A percentile compares a stretch with the other conserved stretches of the same genome.
Evolutionary conservation across 2,888 invertebrate species (phyloP).

Genomic region (Chrysolina oricalcia): DNA sequence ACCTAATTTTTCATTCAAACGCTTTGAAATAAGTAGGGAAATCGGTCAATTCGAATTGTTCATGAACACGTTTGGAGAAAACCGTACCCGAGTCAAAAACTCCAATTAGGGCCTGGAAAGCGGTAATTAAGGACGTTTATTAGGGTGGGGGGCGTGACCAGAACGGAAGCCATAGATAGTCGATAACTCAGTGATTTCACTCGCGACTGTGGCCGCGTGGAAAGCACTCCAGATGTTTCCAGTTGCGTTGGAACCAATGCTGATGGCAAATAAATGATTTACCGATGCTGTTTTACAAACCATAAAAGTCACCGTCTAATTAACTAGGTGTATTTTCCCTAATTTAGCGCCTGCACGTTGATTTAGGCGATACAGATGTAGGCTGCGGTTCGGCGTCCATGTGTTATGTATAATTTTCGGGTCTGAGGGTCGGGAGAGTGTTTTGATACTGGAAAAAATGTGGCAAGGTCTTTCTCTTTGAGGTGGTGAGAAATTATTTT

Average conservation of each 20-base stretch:
- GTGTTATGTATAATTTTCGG: constrained; percentile 27
- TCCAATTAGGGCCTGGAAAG: constrained; percentile 56
- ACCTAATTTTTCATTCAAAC: too few species aligned
- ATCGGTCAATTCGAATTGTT: too few species aligned
- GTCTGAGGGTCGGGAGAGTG: not conserved
- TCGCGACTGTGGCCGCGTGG: constrained; percentile 57
- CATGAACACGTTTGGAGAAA: too few species aligned
- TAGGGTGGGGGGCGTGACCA: constrained; percentile 66
- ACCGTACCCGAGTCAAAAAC: constrained; percentile 34
- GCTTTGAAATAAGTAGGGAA: too few species aligned
- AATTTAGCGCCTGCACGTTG: constrained; percentile 55
- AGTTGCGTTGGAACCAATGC: constrained; percentile 58
- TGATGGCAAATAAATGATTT: constrained; percentile 63
- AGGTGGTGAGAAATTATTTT: not conserved
- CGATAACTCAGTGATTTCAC: constrained; percentile 67
- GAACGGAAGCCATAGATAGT: constrained; percentile 71
- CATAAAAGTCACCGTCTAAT: constrained; percentile 61
- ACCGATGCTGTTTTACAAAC: constrained; percentile 62
- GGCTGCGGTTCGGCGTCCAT: constrained; percentile 32
- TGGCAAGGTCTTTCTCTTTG: not conserved
- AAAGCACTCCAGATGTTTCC: constrained; percentile 65
- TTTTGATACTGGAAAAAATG: not conserved
- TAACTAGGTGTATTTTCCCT: constrained; percentile 58
- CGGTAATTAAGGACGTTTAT: constrained; percentile 64
- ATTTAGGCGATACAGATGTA: constrained; percentile 54